Evolutionary conservation across 2,888 invertebrate genomes (phyloP), one percentile per base, ranked within the genome.

Genomic region (Aphidoletes aphidimyza): DNA sequence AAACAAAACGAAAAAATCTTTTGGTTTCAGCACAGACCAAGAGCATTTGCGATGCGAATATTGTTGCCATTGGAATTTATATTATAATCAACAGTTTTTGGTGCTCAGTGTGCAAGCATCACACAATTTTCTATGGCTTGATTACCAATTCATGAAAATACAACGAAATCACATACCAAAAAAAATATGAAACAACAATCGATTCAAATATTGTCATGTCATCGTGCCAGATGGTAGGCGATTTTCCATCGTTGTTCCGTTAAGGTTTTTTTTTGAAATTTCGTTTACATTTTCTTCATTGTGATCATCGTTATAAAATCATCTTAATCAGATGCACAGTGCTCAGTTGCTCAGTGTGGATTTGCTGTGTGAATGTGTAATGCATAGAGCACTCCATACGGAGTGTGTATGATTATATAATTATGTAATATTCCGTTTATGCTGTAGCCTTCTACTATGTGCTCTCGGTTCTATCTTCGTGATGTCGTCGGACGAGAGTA

Each of bases 261-360:
- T 34, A 30, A 30, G 69, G 34, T n/a, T n/a, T n/a, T n/a, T n/a
- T n/a, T n/a, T n/a, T n/a, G n/a, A n/a, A n/a, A n/a, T n/a, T n/a
- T n/a, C n/a, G n/a, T n/a, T n/a, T n/a, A 69, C 14, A 54, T 22
- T 26, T 5, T 30, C 14, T 69, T 30, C 14, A 69, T 69, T 69
- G 30, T 30, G 14, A 54, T 69, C 69, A 11, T n/a, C n/a, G 54
- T 54, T 54, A 54, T 54, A 54, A 54, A 54, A 69, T 69, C 69
- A 69, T 69, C 69, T 69, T 69, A 69, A 69, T 69, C 69, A 69
- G 69, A 69, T 69, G 69, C 69, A 69, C 69, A 69, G 34, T n/a
- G n/a, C n/a, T n/a, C n/a, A n/a, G n/a, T n/a, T n/a, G n/a, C n/a
- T n/a, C n/a, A n/a, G n/a, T n/a, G n/a, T n/a, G n/a, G n/a, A n/a